Base-by-base conservation (phyloP, 2,888 invertebrate genomes). In the Phoenoteleia sp. region DNA sequence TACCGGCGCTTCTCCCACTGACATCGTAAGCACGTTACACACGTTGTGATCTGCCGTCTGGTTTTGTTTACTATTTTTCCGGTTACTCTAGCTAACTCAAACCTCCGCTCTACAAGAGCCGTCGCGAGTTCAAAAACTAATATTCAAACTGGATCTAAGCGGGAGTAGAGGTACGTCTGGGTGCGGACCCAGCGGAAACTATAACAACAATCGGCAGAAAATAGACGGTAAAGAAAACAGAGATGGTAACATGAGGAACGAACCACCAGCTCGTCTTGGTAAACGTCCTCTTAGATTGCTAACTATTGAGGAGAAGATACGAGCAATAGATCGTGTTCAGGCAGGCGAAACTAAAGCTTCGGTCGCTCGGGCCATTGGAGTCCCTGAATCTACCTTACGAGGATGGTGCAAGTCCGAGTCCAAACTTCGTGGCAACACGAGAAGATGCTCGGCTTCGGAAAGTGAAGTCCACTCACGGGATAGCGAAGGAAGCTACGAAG, bases 401-500 rank as follows among this genome's bases (percentile, higher is more conserved):
- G 98, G 98, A 79, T 98, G 98, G 98, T 98, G 97, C 94, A 98
- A 98, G 93, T 97, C 97, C 91, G 97, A 97, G 92, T 96, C 97
- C 89, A 97, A 97, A 93, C 94, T 96, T 3, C 94, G 96, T 87
- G 95, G 96, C 92, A 9, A 91, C 91, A 0, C 64, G 0, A 76
- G 71, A 33, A 13, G 71, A 0, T 56, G 64, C 4, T 71, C 64
- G 3, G 72, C 76, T 0, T 91, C 92, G 1, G 82, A 79, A 29
- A 74, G 83, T 42, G 83, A 83, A 1, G 83, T 62, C 0, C 77
- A 77, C 33, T 92, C 92, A 0, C 87, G n/a, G n/a, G n/a, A n/a
- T n/a, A n/a, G n/a, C n/a, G n/a, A n/a, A n/a, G n/a, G n/a, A n/a
- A n/a, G n/a, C n/a, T n/a, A n/a, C n/a, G n/a, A n/a, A n/a, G n/a